phyloP scores from a whole-genome alignment of 2,113 vertebrate species.

The Rana temporaria region DNA sequence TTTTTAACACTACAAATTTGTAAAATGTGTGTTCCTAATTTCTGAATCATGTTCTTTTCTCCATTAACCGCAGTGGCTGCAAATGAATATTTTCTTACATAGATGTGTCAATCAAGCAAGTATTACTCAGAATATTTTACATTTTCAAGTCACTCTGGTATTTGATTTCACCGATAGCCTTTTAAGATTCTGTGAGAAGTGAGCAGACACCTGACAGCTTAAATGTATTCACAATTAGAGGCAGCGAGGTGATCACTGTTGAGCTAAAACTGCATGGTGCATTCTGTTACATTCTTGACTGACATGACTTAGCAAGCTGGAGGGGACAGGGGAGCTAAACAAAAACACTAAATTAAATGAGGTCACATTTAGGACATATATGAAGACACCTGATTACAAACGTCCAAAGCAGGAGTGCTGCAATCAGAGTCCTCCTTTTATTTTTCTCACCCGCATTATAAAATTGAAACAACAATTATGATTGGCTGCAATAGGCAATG shows the following conservation, averaged over 20 bases:
- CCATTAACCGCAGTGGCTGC: not conserved
- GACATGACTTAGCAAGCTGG: too few species aligned
- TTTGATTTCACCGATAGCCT: slow-evolving; percentile 36
- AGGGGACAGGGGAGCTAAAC: too few species aligned
- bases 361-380: too few species aligned
- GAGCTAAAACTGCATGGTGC: too few species aligned
- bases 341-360: too few species aligned
- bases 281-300: too few species aligned
- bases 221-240: slow-evolving; percentile 36
- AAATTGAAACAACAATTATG: too few species aligned
- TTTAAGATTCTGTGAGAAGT: slow-evolving; percentile 20
- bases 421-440: too few species aligned
- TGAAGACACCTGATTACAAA: too few species aligned
- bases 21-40: not conserved
- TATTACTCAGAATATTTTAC: slow-evolving; percentile 33
- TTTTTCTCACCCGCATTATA: too few species aligned
- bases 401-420: too few species aligned
- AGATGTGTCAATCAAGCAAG: slow-evolving; percentile 18
- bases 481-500: too few species aligned
- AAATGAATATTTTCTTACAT: slow-evolving; percentile 1
- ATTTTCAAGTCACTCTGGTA: slow-evolving; percentile 35
- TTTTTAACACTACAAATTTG: not conserved
- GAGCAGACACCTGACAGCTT: slow-evolving; percentile 31
- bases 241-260: not conserved
- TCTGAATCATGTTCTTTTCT: slow-evolving; percentile 8